Evolutionary conservation across 1,140 invertebrate species (phyloP), one percentile per base, ranked within the genome.

Genomic region (Phthorimaea operculella): DNA sequence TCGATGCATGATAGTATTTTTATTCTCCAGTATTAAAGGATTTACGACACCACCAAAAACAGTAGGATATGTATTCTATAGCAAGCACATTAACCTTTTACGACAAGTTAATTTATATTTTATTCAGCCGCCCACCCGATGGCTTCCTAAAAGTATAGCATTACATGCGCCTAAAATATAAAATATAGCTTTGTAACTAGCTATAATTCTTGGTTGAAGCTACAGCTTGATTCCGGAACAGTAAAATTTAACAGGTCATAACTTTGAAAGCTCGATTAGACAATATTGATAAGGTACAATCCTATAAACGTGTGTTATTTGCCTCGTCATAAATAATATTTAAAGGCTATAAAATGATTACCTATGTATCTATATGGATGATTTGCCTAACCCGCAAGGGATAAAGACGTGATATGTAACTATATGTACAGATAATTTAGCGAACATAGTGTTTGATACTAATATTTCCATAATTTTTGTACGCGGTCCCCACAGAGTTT

Each of bases 1-100:
- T 82, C 77, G 81, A 79, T 75, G 77, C 72, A 70, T 72, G 77
- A 81, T 79, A 78, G 67, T 70, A 58, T 80, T 81, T 80, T 79
- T 83, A 78, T 80, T 73, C 64, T 65, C 63, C 52, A 53, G 56
- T 51, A 53, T 52, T 54, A 62, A 56, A n/a, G n/a, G n/a, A 73
- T 75, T 78, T 78, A 72, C 65, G 68, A 65, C 50, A 52, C 52
- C 52, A 53, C 52, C 52, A 55, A 64, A 70, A 74, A 76, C 70
- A 74, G 72, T 76, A 68, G 71, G 63, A 59, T 68, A 58, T 72
- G 64, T 63, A 59, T 73, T 66, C 71, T 66, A 60, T 59, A 68
- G 64, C 49, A 62, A 55, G 57, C 66, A 68, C 64, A 70, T 73
- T 72, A 72, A 69, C 63, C 59, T 72, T 71, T 73, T 76, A 75